Conservation (phyloP, 2,113 vertebrate species). For the Aegotheles bennettii region DNA sequence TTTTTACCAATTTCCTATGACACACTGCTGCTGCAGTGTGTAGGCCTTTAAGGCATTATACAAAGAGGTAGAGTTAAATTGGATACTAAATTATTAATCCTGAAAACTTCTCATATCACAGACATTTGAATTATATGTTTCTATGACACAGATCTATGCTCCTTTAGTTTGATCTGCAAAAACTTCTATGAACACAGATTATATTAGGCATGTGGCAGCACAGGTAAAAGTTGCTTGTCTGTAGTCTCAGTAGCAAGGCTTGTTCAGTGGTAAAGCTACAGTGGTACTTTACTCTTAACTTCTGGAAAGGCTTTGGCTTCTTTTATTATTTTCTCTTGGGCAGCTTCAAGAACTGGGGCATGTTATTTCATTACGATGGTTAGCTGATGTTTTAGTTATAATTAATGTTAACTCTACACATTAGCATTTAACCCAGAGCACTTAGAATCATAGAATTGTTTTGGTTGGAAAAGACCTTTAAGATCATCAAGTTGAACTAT, state of each 20-base stretch:
- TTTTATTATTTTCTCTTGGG: not conserved
- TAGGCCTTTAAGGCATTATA: not conserved
- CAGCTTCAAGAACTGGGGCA: not conserved
- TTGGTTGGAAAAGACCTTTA: too few relatives aligned
- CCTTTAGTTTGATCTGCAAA: not conserved
- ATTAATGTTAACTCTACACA: not conserved
- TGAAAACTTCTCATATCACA: not conserved
- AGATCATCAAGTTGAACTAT: too few relatives aligned
- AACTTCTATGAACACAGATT: not conserved
- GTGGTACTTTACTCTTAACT: not conserved
- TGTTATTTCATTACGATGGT: fast-evolving
- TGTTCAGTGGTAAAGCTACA: not conserved
- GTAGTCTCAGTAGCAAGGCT: not conserved
- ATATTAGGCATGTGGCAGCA: not conserved
- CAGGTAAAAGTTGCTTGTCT: not conserved
- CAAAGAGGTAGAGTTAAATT: not conserved
- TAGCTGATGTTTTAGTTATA: not conserved
- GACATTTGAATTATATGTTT: not conserved
- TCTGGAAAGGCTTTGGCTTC: not conserved
- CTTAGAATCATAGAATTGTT: too few relatives aligned
- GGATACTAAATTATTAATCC: not conserved
- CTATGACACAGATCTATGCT: not conserved
- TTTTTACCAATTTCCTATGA: not conserved
- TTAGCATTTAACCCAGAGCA: not conserved
- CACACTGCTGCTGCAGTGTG: not conserved